Conservation (phyloP, 2,797 vertebrate species). For the Falco cherrug region DNA sequence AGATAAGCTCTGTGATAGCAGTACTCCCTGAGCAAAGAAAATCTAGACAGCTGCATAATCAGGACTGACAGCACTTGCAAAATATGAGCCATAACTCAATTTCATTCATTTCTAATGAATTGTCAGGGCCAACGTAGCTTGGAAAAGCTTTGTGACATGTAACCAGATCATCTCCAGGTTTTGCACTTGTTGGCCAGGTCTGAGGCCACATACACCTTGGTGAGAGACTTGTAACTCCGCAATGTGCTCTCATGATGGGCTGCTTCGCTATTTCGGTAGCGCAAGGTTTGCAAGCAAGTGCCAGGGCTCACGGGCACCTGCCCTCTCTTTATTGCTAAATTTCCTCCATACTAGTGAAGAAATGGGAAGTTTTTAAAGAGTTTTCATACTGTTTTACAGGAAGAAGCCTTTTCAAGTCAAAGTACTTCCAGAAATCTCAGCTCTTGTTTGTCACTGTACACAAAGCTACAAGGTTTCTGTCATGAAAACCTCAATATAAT, state of each 20-base stretch:
- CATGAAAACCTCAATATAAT: neutral
- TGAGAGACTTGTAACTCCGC: neutral
- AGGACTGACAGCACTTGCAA: conserved; percentile 37
- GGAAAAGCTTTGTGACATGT: neutral
- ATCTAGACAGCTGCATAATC: conserved; percentile 44
- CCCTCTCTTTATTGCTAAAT: neutral
- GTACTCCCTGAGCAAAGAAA: conserved; percentile 30
- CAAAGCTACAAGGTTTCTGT: neutral
- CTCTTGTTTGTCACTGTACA: neutral
- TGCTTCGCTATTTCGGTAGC: neutral
- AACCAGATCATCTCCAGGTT: neutral
- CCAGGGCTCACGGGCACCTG: neutral
- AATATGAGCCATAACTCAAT: conserved; percentile 21
- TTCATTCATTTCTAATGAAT: conserved; percentile 46
- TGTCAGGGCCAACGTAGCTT: neutral
- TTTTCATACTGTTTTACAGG: neutral
- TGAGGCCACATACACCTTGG: neutral
- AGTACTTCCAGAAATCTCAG: neutral
- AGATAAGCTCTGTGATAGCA: conserved; percentile 40
- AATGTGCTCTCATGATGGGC: neutral
- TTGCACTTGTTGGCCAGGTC: neutral
- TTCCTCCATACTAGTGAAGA: neutral
- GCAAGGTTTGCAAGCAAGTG: neutral
- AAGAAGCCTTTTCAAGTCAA: neutral
- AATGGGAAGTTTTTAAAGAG: neutral